Conservation (phyloP, 2,113 vertebrate species). For the Ginglymostoma cirratum region DNA sequence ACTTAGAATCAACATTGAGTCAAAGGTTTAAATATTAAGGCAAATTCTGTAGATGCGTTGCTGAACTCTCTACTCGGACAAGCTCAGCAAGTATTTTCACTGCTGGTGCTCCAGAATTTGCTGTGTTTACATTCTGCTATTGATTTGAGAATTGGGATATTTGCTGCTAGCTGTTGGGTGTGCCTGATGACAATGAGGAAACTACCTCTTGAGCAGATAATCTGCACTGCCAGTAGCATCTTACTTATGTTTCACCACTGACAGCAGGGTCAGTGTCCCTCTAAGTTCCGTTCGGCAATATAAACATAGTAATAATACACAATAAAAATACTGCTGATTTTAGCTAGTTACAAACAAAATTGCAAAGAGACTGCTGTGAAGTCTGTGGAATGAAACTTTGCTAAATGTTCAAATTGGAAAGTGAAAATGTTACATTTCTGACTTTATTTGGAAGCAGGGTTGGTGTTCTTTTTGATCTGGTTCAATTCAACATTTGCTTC, state of each 20-base stretch:
- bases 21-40: background rate
- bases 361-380: background rate
- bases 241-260: background rate
- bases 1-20: background rate
- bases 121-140: background rate
- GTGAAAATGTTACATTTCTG: background rate
- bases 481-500: background rate
- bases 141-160: slow-evolving; percentile 11
- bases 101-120: background rate
- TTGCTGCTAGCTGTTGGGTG: background rate
- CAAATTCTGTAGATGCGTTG: background rate
- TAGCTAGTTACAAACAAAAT: background rate
- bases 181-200: background rate
- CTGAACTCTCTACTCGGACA: background rate
- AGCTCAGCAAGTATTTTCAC: slow-evolving; percentile 5
- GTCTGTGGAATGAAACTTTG: background rate
- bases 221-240: background rate
- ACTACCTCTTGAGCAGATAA: background rate
- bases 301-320: background rate
- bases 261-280: background rate
- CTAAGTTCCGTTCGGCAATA: background rate
- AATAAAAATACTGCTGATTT: slow-evolving; percentile 4
- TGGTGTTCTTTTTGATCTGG: background rate
- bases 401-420: slow-evolving; percentile 1
- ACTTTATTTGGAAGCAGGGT: background rate